Conservation (phyloP, 2,888 invertebrate genomes). For the Linnaemya vulpina region DNA sequence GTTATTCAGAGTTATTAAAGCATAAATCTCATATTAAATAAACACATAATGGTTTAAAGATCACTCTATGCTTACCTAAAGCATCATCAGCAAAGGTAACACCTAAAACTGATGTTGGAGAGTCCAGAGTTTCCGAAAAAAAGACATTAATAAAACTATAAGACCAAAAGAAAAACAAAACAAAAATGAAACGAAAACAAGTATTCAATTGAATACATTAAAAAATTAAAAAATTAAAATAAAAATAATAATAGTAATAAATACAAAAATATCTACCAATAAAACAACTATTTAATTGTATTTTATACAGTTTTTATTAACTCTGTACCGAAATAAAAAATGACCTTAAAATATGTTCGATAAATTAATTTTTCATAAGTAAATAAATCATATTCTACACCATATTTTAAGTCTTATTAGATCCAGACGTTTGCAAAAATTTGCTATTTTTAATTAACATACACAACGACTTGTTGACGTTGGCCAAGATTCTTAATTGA, state of each 20-base stretch:
- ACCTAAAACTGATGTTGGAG: constrained; percentile 64
- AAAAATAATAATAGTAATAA: constrained; percentile 45
- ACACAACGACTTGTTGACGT: constrained; percentile 75
- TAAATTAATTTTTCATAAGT: constrained; percentile 31
- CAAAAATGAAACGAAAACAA: too few species aligned
- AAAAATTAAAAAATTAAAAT: neutral
- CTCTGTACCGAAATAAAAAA: constrained; percentile 25
- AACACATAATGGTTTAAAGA: neutral
- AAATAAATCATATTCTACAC: neutral
- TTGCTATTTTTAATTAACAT: constrained; percentile 72
- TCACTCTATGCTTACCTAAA: constrained; percentile 73
- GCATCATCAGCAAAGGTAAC: constrained; percentile 69
- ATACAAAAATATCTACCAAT: constrained; percentile 45
- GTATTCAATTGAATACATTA: too few species aligned
- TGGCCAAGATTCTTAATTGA: constrained; percentile 77
- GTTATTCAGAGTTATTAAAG: too few species aligned
- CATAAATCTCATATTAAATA: too few species aligned
- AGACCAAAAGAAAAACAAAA: constrained; percentile 38
- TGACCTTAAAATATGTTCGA: constrained; percentile 7
- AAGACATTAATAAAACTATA: constrained; percentile 45
- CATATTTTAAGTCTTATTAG: constrained; percentile 11
- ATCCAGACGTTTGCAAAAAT: neutral
- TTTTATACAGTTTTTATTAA: constrained; percentile 25
- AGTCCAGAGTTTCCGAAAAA: constrained; percentile 64
- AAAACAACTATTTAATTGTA: constrained; percentile 29